phyloP scores from a whole-genome alignment of 2,113 vertebrate genomes.

The Sciurus niger region DNA sequence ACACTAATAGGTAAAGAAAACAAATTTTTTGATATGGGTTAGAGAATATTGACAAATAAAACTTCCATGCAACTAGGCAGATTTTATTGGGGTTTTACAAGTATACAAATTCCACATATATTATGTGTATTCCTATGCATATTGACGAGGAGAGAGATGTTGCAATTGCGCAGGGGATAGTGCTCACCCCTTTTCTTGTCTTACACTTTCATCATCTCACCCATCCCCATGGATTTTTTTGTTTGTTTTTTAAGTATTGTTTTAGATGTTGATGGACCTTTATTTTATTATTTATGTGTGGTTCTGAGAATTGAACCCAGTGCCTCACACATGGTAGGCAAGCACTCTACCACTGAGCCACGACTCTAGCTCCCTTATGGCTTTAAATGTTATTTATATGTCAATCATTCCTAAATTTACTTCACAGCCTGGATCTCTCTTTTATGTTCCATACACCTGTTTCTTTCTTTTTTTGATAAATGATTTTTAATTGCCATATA shows the following conservation, averaged over 20 bases:
- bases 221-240: not conserved
- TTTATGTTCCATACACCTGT: not conserved
- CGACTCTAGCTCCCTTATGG: not conserved
- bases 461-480: not conserved
- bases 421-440: not conserved
- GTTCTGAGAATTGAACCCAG: too few species aligned
- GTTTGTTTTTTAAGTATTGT: too few species aligned
- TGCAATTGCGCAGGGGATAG: not conserved
- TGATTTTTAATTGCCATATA: not conserved
- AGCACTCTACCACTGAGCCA: too few species aligned
- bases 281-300: too few species aligned
- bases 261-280: too few species aligned
- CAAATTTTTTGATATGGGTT: not conserved
- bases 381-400: not conserved
- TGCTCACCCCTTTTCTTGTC: not conserved
- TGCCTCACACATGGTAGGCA: too few species aligned
- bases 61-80: not conserved
- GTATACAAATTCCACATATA: constrained; percentile 60
- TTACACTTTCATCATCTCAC: not conserved
- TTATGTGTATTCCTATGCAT: not conserved
- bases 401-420: not conserved
- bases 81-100: constrained; percentile 49
- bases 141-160: not conserved
- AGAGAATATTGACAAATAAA: constrained; percentile 38
- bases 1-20: not conserved